phyloP scores from a whole-genome alignment of 1,140 invertebrate genomes.

The Sinella curviseta region DNA sequence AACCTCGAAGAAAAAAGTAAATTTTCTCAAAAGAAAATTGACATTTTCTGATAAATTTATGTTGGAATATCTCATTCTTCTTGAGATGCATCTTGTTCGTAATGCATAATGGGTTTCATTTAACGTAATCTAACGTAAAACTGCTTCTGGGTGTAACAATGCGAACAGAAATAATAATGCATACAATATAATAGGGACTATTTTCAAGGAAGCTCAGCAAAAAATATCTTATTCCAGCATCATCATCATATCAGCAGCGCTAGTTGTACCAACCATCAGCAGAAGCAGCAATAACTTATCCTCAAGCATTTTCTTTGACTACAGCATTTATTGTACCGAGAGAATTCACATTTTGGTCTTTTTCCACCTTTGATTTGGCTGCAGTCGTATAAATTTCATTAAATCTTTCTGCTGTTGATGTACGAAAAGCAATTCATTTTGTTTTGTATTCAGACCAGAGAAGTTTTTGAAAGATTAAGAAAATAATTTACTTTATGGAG shows the following conservation, averaged over 20 bases:
- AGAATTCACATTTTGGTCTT: not conserved
- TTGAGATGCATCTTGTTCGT: not conserved
- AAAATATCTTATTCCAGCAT: too few species aligned
- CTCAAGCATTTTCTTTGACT: not conserved
- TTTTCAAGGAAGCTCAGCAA: not conserved
- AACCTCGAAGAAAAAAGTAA: too few species aligned
- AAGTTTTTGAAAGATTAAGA: not conserved
- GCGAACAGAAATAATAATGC: not conserved
- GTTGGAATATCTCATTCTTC: constrained; percentile 21
- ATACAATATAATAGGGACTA: not conserved
- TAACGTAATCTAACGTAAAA: not conserved
- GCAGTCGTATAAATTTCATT: not conserved
- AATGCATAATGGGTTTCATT: not conserved
- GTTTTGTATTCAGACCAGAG: not conserved
- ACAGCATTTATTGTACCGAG: not conserved
- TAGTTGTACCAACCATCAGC: too few species aligned
- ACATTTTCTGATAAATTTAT: constrained; percentile 50
- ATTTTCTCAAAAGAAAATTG: constrained; percentile 47
- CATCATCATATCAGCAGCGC: too few species aligned
- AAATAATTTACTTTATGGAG: not conserved
- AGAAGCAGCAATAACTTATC: not conserved
- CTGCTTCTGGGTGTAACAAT: not conserved
- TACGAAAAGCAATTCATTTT: not conserved
- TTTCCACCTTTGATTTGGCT: not conserved
- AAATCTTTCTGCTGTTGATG: not conserved